These are phyloP conservation scores for Lycaon pictus DNA, from an alignment of 2,113 vertebrate species.

Conservation along the genomic window DNA sequence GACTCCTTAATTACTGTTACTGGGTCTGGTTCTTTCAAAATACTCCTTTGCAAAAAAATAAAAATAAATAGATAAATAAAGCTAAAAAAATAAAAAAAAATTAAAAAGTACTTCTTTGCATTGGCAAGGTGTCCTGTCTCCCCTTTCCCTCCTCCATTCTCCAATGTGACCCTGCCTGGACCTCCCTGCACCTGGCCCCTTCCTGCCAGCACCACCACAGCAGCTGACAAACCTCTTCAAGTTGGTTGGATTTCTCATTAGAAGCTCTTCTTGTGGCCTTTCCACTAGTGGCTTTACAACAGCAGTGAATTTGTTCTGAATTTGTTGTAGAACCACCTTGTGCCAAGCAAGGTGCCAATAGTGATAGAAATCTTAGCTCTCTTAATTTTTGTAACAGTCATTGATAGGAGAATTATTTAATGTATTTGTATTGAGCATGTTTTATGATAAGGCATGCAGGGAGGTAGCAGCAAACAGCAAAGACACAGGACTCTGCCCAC, in stretches of 20 bases:
- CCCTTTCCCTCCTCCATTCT: not conserved
- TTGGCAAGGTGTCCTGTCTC: not conserved
- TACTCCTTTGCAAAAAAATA: not conserved
- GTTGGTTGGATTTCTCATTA: conserved; percentile 7
- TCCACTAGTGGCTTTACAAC: not conserved
- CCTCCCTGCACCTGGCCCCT: not conserved
- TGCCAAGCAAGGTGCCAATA: not conserved
- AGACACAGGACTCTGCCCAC: not conserved
- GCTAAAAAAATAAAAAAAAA: too few species aligned
- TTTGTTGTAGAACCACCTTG: not conserved
- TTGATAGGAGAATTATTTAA: not conserved
- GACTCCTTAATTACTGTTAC: not conserved
- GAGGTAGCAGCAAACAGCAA: not conserved
- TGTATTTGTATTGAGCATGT: not conserved
- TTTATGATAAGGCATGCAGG: not conserved
- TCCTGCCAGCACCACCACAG: not conserved
- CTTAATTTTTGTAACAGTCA: not conserved
- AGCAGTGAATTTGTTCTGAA: not conserved
- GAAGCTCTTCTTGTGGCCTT: not conserved
- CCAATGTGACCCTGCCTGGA: not conserved
- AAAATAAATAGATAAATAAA: too few species aligned
- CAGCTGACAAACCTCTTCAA: not conserved
- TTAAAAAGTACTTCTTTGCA: not conserved
- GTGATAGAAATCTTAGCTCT: not conserved
- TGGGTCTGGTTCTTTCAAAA: not conserved